Base-by-base conservation (phyloP, 2,888 invertebrate species). In the Caenorhabditis virilis region DNA sequence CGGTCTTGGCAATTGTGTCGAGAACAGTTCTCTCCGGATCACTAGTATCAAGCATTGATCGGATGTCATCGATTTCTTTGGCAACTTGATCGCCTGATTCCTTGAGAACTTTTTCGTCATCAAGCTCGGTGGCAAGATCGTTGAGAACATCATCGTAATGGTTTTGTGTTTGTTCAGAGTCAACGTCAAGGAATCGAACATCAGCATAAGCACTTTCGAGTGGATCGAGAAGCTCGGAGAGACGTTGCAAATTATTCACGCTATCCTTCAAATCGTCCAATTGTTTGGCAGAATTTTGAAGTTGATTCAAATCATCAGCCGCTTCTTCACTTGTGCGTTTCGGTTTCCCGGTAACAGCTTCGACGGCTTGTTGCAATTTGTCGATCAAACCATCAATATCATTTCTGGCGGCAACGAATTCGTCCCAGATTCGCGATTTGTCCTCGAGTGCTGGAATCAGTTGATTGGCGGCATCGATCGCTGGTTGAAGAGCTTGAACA, bases 161-260 rank as follows among this genome's bases (percentile, higher is more conserved):
- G 16, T 30, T 11, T 33, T 33, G 46, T 22, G 33, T 46, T 33
- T 33, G 30, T 33, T 46, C 46, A 30, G 33, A 18, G 15, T 46
- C 46, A 18, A 46, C 46, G 30, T 46, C 46, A 15, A 33, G 23
- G 57, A 57, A 57, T 49, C 57, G 74, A 22, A 76, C 74, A 47
- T 76, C 76, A 16, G 73, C 67, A 49, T 76, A 71, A n/a, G 73
- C 73, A 43, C 61, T 73, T 39, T 70, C 78, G 33, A 76, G 66
- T 45, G 77, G 77, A 50, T 76, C 59, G 20, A 77, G 63, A 45
- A 65, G 57, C 47, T 75, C 72, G 23, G 72, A 73, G 25, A 77
- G 64, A 30, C 61, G 58, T 59, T 75, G 72, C 60, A 78, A 63
- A 33, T 60, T 55, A 39, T 33, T 39, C 33, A 64, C 61, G 33